phyloP scores from a whole-genome alignment of 1,140 invertebrate genomes.

The Drosophila chauvacae region DNA sequence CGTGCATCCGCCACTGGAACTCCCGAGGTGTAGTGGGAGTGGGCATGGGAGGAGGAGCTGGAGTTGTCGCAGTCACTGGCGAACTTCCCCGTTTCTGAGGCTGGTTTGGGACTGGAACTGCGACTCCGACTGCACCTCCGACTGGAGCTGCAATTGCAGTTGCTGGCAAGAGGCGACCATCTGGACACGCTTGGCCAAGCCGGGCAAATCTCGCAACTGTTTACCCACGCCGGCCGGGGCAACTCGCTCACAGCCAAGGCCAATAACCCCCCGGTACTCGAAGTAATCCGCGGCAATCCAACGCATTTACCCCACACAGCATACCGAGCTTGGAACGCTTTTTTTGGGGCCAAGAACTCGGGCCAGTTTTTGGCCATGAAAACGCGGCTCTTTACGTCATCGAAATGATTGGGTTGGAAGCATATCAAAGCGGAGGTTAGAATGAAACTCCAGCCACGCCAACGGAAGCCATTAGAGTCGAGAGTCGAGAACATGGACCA shows the following conservation, averaged over 20 bases:
- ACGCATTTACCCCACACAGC: slow-evolving; percentile 49
- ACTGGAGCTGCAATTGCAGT: slow-evolving; percentile 35
- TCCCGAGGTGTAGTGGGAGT: slow-evolving; percentile 25
- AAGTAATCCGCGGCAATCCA: slow-evolving; percentile 59
- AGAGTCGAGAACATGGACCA: slow-evolving; percentile 33
- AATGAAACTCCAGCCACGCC: slow-evolving; percentile 48
- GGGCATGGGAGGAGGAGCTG: not conserved
- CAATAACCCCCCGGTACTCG: slow-evolving; percentile 68
- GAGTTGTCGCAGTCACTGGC: slow-evolving; percentile 42
- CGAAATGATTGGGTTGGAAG: slow-evolving; percentile 52
- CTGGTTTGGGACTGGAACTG: slow-evolving; percentile 18
- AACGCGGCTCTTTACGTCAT: slow-evolving; percentile 71
- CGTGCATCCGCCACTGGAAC: slow-evolving; percentile 45
- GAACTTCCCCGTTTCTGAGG: slow-evolving; percentile 34
- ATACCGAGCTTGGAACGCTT: slow-evolving; percentile 8
- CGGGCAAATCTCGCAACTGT: slow-evolving; percentile 41
- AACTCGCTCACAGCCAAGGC: slow-evolving; percentile 54
- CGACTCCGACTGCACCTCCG: not conserved
- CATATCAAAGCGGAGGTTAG: slow-evolving; percentile 11
- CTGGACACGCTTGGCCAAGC: slow-evolving; percentile 69
- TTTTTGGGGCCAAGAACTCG: slow-evolving; percentile 67
- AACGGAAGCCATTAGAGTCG: slow-evolving; percentile 76
- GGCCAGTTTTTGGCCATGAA: slow-evolving; percentile 68
- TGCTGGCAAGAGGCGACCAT: slow-evolving; percentile 36
- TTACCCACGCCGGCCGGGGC: slow-evolving; percentile 64